Evolutionary conservation across 2,888 invertebrate species (phyloP), one percentile per base, ranked within the genome.

Genomic region (Harpalus rubripes): DNA sequence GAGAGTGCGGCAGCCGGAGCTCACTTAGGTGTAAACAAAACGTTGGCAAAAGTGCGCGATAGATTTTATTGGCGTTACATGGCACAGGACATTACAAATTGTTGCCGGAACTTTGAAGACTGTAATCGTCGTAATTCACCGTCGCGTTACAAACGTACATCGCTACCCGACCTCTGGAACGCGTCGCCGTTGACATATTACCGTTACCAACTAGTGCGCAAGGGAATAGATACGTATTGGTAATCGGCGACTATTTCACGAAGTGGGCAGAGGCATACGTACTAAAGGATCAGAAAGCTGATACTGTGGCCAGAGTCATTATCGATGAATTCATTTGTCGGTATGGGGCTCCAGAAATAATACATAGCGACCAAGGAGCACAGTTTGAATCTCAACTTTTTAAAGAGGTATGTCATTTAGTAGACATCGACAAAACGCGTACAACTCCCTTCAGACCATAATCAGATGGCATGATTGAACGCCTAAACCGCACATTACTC

Each of bases 291-390:
- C 56, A 74, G 44, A 74, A 85, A 52, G 87, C 89, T 0, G 85
- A 85, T 6, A 88, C 89, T 0, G 86, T 89, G n/a, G 88, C 88
- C 0, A 44, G 61, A 22, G n/a, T 56, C 7, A 80, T 88, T n/a
- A 86, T 87, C 4, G 76, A 80, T 12, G 56, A 87, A 18, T 74
- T 88, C 8, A 39, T 87, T n/a, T 85, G 85, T 26, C 80, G 85
- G 3, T 86, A 81, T 15, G 87, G 87, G 8, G 44, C 83, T 0
- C 86, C 87, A 0, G 26, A 65, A 8, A 82, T 80, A n/a, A 32
- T 87, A 0, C 85, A 87, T 74, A 84, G 87, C 0, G 88, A 88
- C 65, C 86, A 88, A 85, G 88, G 87, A 12, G 59, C 85, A n/a
- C 87, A 87, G 81, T 88, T 87, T 44, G 86, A 88, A 76, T 87